A percentile compares a stretch with the other conserved stretches of the same genome.
Evolutionary conservation across 2,113 vertebrate genomes (phyloP).

Genomic region (Hemichromis elongatus): DNA sequence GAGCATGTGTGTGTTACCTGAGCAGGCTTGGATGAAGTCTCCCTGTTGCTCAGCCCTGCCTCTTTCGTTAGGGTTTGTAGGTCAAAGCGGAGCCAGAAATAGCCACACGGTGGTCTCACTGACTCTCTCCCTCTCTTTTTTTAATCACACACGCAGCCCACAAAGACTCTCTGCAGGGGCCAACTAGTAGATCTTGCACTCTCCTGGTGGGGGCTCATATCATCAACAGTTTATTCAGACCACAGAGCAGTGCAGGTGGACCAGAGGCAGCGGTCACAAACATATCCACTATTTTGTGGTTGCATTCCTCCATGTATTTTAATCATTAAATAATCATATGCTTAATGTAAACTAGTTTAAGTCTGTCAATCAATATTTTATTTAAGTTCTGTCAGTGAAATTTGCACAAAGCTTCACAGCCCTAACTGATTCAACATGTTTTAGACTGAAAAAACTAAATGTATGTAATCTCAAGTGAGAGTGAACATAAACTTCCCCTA

Average conservation of each 20-base stretch:
- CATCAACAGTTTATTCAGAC: not conserved
- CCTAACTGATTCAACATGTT: not conserved
- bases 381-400: not conserved
- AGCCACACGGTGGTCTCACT: conserved; percentile 36
- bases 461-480: not conserved
- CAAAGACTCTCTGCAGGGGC: not conserved
- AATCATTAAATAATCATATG: not conserved
- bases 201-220: not conserved
- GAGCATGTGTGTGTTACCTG: conserved; percentile 29
- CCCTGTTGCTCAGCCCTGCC: conserved; percentile 22
- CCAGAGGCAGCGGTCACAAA: not conserved
- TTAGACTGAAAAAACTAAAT: not conserved
- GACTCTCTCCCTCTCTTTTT: not conserved
- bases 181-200: not conserved
- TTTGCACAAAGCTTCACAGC: not conserved
- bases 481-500: not conserved
- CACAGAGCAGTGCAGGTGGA: not conserved
- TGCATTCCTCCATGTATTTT: not conserved
- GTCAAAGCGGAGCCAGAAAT: conserved; percentile 67
- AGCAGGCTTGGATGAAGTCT: conserved; percentile 9
- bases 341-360: not conserved
- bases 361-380: not conserved
- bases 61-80: conserved; percentile 59
- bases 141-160: not conserved
- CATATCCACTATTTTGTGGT: not conserved